Base-by-base conservation (phyloP, 2,888 invertebrate species). In the Zaprionus bogoriensis region DNA sequence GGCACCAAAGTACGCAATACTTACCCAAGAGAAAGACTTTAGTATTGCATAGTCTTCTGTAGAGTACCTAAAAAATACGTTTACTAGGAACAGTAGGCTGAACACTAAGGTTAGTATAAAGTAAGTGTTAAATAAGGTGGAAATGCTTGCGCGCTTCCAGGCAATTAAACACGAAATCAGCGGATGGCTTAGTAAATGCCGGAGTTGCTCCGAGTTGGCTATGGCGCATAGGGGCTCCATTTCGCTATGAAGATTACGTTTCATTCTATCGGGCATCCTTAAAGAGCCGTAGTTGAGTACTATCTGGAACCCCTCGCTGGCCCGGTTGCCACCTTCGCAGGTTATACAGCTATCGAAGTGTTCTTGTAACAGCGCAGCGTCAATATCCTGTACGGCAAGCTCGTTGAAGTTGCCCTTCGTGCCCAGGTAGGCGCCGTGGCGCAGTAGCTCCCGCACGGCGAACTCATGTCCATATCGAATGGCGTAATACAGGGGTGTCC, bases 121-220 rank as follows among this genome's bases (percentile, higher is more conserved):
- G 4, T 38, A 23, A 0, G 3, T 4, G 17, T 58, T 55, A 25
- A 52, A 52, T 14, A 45, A 2, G 4, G 2, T 2, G 0, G 27
- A 28, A 6, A 50, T 20, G 67, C 94, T 92, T 87, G 94, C 93
- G 96, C 96, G 96, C 89, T 96, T 96, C 57, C 96, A 91, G 77
- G 94, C 94, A 2, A 96, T 90, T 79, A 96, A 96, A 72, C 95
- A 95, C 1, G 95, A 94, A 28, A 96, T 93, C 0, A 96, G 92
- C 1, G 96, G 96, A 91, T 96, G 96, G 74, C 93, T 94, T 5
- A 96, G 89, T 20, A 96, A 91, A 60, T 94, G 93, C 41, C 93
- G 93, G 46, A 95, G 91, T 60, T 94, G 93, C 61, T 93, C 92
- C 42, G 94, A 93, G 73, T 92, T 91, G 44, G 95, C 94, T 91